Conservation (phyloP, 2,113 vertebrate species). For the Brachypodius melanocephalos region DNA sequence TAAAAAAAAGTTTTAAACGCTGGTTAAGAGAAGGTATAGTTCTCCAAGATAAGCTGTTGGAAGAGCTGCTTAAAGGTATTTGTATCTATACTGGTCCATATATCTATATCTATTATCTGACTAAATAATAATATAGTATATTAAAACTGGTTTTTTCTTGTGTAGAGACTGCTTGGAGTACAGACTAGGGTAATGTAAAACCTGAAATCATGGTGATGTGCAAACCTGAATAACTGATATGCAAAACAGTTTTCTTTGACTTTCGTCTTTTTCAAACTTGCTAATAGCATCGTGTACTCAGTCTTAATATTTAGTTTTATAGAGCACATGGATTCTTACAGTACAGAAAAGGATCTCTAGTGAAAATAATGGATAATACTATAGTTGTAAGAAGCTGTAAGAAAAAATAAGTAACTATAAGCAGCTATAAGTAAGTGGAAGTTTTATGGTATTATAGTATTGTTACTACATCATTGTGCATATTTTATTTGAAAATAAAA, state of each 20-base stretch:
- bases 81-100: background rate
- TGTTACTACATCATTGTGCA: background rate
- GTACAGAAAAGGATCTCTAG: background rate
- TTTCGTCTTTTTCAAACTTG: background rate
- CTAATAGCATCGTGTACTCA: background rate
- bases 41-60: background rate
- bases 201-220: background rate
- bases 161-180: background rate
- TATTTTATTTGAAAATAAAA: background rate
- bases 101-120: accelerated
- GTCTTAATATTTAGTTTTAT: background rate
- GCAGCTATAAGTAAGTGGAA: background rate
- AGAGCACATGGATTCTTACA: background rate
- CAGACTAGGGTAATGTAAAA: background rate
- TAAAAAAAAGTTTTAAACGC: background rate
- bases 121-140: background rate
- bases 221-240: background rate
- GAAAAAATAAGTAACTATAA: background rate
- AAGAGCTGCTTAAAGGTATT: background rate
- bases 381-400: background rate
- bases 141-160: background rate
- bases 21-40: background rate
- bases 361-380: background rate
- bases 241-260: background rate
- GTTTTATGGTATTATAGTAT: background rate